Percentiles rank a stretch among this genome's conserved stretches.
phyloP scores from a whole-genome alignment of 2,888 invertebrate species.

The Trachelus stipa region DNA sequence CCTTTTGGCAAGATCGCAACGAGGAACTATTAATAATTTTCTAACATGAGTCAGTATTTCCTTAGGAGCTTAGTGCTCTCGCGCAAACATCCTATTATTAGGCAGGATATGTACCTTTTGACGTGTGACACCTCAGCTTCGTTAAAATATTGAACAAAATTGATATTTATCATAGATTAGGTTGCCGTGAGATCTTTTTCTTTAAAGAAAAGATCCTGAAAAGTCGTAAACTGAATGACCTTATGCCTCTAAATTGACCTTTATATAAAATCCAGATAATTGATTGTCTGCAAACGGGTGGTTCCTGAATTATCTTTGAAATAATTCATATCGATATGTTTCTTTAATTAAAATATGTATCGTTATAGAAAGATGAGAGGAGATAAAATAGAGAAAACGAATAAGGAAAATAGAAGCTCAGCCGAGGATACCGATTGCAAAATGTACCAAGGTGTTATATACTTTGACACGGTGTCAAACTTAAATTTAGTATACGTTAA shows the following conservation, averaged over 20 bases:
- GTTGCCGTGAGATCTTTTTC: not conserved
- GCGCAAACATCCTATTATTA: conserved; percentile 26
- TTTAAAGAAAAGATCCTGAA: not conserved
- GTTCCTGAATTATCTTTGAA: not conserved
- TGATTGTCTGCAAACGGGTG: not conserved
- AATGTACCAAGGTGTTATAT: conserved; percentile 19
- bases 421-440: conserved; percentile 11
- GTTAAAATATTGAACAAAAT: not conserved
- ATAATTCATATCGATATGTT: not conserved
- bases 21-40: conserved; percentile 22
- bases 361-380: not conserved
- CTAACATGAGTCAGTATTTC: conserved; percentile 22
- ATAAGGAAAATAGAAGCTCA: not conserved
- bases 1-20: conserved; percentile 26
- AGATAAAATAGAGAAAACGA: not conserved
- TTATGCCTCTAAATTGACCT: not conserved
- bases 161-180: not conserved
- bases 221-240: not conserved
- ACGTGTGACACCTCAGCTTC: not conserved
- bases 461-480: conserved; percentile 45
- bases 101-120: not conserved
- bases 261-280: not conserved
- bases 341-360: not conserved
- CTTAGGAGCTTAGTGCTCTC: conserved; percentile 15
- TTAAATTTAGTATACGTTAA: conserved; percentile 57